Evolutionary conservation across 1,140 invertebrate genomes (phyloP).

Genomic region (Centruroides vittatus): DNA sequence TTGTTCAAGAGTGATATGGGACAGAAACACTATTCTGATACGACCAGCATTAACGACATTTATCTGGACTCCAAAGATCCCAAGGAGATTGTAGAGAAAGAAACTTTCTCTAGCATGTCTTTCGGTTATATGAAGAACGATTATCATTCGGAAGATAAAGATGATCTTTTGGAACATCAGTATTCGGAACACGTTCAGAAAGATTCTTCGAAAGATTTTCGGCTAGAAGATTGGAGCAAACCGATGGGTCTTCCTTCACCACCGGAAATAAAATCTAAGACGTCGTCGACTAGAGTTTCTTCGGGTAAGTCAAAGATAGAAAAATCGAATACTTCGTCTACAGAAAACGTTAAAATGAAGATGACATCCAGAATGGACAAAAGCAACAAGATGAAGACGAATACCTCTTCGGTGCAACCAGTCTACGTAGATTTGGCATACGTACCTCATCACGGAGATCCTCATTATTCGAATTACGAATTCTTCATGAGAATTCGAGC

Average conservation of each 20-base stretch:
- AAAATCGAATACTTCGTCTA: background rate
- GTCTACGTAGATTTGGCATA: constrained; percentile 92
- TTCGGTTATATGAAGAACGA: too few species aligned
- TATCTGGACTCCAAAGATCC: too few species aligned
- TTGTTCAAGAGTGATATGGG: too few species aligned
- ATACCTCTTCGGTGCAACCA: constrained; percentile 29
- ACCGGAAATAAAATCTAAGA: constrained; percentile 38
- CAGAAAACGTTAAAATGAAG: background rate
- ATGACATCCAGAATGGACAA: background rate
- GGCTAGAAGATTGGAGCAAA: constrained; percentile 70
- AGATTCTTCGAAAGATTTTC: constrained; percentile 9
- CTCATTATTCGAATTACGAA: constrained; percentile 80
- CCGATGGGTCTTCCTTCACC: constrained; percentile 77
- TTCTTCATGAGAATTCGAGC: constrained; percentile 89
- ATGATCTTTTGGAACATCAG: too few species aligned
- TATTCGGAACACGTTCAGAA: too few species aligned
- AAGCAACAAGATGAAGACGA: constrained; percentile 1
- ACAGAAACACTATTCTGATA: too few species aligned
- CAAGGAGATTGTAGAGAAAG: too few species aligned
- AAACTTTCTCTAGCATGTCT: too few species aligned
- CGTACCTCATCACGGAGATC: constrained; percentile 89
- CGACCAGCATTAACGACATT: too few species aligned
- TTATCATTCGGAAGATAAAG: too few species aligned
- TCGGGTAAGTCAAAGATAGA: background rate
- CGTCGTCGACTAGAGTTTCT: background rate